phyloP scores from a whole-genome alignment of 2,113 vertebrate species.

The Crotalus viridis region DNA sequence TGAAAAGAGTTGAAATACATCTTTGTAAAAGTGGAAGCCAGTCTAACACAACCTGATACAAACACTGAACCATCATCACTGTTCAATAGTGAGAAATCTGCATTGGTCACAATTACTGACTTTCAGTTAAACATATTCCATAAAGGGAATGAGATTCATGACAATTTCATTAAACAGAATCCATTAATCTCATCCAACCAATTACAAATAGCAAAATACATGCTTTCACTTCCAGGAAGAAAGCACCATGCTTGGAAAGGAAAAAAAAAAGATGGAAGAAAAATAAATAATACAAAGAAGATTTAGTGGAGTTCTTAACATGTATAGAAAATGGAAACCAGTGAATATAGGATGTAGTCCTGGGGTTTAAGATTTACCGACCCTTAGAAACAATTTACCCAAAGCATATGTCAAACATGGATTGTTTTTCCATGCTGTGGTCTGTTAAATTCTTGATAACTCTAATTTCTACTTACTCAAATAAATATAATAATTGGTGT shows the following conservation, averaged over 20 bases:
- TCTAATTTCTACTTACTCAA: neutral
- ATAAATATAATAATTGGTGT: neutral
- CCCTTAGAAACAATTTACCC: neutral
- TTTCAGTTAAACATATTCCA: neutral
- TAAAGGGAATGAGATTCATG: neutral
- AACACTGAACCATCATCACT: neutral
- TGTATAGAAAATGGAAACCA: neutral
- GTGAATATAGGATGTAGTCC: neutral
- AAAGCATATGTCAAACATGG: neutral
- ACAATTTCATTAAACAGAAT: neutral
- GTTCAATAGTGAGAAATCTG: neutral
- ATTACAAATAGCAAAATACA: neutral
- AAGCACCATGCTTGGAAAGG: neutral
- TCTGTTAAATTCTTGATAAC: neutral
- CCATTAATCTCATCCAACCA: neutral
- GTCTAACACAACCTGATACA: neutral
- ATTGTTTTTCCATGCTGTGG: neutral
- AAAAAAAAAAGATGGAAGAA: neutral
- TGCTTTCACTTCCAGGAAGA: neutral
- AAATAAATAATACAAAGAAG: neutral
- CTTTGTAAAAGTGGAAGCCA: neutral
- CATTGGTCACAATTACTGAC: neutral
- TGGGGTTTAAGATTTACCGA: neutral
- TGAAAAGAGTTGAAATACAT: neutral
- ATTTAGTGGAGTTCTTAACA: neutral